Conservation (phyloP, 2,888 invertebrate species). For the Allacma fusca region DNA sequence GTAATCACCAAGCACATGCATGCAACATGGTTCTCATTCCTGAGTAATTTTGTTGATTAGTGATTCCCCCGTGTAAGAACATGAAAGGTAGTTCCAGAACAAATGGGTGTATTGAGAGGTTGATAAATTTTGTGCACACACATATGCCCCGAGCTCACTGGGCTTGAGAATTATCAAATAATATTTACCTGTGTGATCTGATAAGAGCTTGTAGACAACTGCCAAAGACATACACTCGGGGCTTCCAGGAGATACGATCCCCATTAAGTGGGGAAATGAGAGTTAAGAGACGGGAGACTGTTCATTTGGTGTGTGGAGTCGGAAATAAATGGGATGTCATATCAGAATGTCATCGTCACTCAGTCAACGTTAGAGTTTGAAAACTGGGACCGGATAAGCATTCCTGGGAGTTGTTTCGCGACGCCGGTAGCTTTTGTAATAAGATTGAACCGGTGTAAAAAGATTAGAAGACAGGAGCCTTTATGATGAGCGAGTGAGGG, state of each 20-base stretch:
- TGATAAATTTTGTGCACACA: too few relatives aligned
- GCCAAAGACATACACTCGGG: too few relatives aligned
- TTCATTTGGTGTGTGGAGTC: not conserved
- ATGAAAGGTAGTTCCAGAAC: too few relatives aligned
- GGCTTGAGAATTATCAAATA: too few relatives aligned
- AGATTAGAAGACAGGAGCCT: conserved; percentile 5
- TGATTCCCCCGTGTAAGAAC: too few relatives aligned
- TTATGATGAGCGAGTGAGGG: conserved; percentile 23
- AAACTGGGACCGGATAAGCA: conserved; percentile 2
- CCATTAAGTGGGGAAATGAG: not conserved
- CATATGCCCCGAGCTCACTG: too few relatives aligned
- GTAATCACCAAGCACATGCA: too few relatives aligned
- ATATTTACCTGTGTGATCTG: too few relatives aligned
- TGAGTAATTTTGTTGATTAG: too few relatives aligned
- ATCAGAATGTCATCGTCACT: conserved; percentile 30
- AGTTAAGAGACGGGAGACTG: not conserved
- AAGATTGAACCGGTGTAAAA: conserved; percentile 12
- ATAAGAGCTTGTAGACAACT: too few relatives aligned
- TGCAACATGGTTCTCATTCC: too few relatives aligned
- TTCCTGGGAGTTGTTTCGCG: not conserved
- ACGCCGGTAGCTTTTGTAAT: conserved; percentile 11
- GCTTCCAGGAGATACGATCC: not conserved
- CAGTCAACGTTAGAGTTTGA: not conserved
- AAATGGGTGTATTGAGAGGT: too few relatives aligned
- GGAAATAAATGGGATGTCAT: conserved; percentile 31